phyloP scores from a whole-genome alignment of 92 coral and sea anemone species.

The Parazoanthus swiftii region DNA sequence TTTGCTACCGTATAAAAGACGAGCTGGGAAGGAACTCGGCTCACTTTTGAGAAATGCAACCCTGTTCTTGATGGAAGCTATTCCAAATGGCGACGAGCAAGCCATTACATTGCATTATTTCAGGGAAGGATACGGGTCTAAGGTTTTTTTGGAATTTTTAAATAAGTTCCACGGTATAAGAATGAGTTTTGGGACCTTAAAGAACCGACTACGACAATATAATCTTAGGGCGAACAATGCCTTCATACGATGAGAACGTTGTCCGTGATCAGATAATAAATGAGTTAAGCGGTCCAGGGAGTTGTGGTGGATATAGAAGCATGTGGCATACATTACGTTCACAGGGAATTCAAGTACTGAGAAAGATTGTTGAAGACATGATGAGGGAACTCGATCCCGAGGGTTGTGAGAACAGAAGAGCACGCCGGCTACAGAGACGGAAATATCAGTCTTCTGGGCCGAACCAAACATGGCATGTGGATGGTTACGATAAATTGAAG shows the following conservation, averaged over 20 bases:
- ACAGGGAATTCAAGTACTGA: conserved; percentile 50
- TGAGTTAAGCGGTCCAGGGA: conserved; percentile 48
- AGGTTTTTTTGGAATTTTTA: too few relatives aligned
- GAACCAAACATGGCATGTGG: background rate
- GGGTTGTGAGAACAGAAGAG: conserved; percentile 53
- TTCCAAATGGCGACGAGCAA: too few relatives aligned
- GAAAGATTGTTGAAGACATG: conserved; percentile 51
- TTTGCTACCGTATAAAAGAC: too few relatives aligned
- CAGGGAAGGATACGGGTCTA: too few relatives aligned
- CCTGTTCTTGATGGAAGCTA: too few relatives aligned
- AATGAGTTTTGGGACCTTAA: conserved; percentile 7
- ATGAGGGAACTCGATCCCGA: conserved; percentile 56
- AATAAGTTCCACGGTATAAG: too few relatives aligned
- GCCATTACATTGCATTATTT: too few relatives aligned
- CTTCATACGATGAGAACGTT: conserved; percentile 36
- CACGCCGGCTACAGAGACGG: conserved; percentile 42
- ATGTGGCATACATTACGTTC: conserved; percentile 47
- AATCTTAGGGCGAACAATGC: conserved; percentile 47
- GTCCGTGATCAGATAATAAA: conserved; percentile 43
- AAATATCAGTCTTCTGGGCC: conserved; percentile 48
- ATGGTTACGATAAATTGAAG: background rate
- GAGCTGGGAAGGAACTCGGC: too few relatives aligned
- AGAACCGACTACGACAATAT: conserved; percentile 45
- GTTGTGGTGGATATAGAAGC: conserved; percentile 46
- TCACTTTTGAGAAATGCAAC: too few relatives aligned